A percentile compares a stretch with the other conserved stretches of the same genome.
phyloP scores from a whole-genome alignment of 2,113 vertebrate genomes.

The Agapornis roseicollis region DNA sequence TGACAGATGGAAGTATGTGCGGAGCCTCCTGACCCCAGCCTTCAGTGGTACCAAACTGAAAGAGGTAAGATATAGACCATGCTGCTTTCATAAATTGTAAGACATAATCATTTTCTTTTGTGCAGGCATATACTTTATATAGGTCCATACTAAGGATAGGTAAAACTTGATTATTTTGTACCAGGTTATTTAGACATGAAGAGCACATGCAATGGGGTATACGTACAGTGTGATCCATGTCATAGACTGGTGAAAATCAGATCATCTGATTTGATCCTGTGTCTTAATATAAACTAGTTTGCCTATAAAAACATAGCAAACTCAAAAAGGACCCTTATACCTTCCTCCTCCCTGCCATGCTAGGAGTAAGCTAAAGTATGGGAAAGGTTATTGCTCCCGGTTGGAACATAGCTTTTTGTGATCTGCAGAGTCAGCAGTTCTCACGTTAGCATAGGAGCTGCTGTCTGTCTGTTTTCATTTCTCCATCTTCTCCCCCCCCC shows the following conservation, averaged over 20 bases:
- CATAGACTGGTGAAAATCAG: neutral
- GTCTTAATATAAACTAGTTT: neutral
- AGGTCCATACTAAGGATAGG: neutral
- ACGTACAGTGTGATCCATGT: fast-evolving
- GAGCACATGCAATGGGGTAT: neutral
- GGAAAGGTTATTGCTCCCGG: conserved; percentile 39
- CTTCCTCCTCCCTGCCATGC: neutral
- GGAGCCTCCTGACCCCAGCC: conserved; percentile 80
- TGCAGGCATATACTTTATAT: neutral
- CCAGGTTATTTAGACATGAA: neutral
- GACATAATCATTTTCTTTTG: neutral
- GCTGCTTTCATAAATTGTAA: neutral
- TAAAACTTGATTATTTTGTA: neutral
- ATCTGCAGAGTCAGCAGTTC: conserved; percentile 46
- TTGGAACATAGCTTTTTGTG: conserved; percentile 19
- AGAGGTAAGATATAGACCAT: conserved; percentile 75
- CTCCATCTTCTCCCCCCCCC: neutral
- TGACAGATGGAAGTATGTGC: conserved; percentile 86
- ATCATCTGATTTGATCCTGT: neutral
- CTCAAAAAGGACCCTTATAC: neutral
- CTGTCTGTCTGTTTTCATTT: conserved; percentile 69
- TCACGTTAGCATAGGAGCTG: neutral
- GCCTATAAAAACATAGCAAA: neutral
- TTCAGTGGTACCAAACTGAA: conserved; percentile 86
- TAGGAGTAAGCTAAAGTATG: neutral